Percentiles rank a stretch among this genome's conserved stretches.
These are phyloP conservation scores for Aphelocoma californica DNA, from an alignment of 2,797 vertebrate species.

Conservation along the genomic window DNA sequence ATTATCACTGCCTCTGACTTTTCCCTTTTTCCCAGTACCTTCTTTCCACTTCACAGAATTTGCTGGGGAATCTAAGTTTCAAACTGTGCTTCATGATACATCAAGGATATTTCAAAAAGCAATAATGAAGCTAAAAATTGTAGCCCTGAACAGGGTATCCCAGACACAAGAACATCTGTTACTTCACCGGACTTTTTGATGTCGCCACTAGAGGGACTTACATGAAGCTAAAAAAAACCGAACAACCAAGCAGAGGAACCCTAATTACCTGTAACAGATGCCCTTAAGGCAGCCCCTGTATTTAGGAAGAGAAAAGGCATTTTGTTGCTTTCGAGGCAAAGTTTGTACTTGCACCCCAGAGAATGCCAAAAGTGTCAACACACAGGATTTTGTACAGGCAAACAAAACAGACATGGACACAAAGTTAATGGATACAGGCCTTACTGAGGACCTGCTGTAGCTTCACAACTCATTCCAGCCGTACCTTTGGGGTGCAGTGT, in stretches of 20 bases:
- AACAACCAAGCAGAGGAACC: neutral
- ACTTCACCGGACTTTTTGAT: neutral
- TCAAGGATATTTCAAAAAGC: neutral
- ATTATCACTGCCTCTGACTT: neutral
- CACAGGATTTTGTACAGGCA: neutral
- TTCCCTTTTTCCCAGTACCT: neutral
- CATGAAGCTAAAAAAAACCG: fast-evolving
- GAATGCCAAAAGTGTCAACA: neutral
- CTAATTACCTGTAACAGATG: neutral
- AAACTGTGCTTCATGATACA: neutral
- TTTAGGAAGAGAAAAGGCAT: neutral
- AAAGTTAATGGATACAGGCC: neutral
- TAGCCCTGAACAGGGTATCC: neutral
- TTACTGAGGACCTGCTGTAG: neutral
- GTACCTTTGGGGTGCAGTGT: neutral
- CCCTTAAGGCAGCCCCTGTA: neutral
- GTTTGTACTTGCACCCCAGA: neutral
- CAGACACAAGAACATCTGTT: neutral
- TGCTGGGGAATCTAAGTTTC: neutral
- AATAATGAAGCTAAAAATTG: neutral
- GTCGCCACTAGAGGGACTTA: neutral
- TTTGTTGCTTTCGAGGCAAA: neutral
- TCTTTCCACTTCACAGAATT: neutral
- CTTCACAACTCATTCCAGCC: neutral
- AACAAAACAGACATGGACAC: neutral